Base-by-base conservation (phyloP, 92 coral and sea anemone species). In the Epizoanthus rinbou region DNA sequence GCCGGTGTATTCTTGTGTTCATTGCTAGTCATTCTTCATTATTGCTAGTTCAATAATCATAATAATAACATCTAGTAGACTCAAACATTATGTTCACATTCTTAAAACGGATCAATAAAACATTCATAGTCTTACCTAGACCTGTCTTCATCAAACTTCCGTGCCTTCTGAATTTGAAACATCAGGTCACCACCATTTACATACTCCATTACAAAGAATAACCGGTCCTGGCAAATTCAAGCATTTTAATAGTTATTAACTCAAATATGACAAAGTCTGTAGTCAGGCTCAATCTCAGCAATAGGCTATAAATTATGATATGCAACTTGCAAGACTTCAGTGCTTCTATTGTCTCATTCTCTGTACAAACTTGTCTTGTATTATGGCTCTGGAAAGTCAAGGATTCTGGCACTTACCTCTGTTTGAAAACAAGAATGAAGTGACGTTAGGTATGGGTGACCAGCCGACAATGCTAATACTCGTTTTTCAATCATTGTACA, bases 201-300 rank as follows among this genome's bases (percentile, higher is more conserved):
- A 73, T 96, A 96, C 76, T 96, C 99, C 99, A 96, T 96, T 3
- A 96, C 99, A 87, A 96, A 94, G 83, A 91, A 96, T 75, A 96
- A 85, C 23, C 98, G 90, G 76, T 92, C 98, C 98, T 95, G 81
- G 50, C 54, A 73, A 69, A 62, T 45, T 4, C 33, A 67, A 58
- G 16, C 53, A 81, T 11, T 43, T n/a, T 53, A 22, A 68, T 8
- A 45, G 45, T 35, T 28, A 28, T 28, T 28, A 28, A 28, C 43
- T 17, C 17, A 83, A 13, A 6, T 31, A 53, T 21, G 16, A 53
- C 8, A 15, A 50, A 17, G 65, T 15, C 7, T 8, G 53, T 10
- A 47, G n/a, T n/a, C n/a, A n/a, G n/a, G n/a, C n/a, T n/a, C n/a
- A 28, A 28, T 28, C 31, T 28, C 31, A 28, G 31, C 31, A 28